Evolutionary conservation across 2,888 invertebrate genomes (phyloP), one percentile per base, ranked within the genome.

Genomic region (Sclerodermus sp.): DNA sequence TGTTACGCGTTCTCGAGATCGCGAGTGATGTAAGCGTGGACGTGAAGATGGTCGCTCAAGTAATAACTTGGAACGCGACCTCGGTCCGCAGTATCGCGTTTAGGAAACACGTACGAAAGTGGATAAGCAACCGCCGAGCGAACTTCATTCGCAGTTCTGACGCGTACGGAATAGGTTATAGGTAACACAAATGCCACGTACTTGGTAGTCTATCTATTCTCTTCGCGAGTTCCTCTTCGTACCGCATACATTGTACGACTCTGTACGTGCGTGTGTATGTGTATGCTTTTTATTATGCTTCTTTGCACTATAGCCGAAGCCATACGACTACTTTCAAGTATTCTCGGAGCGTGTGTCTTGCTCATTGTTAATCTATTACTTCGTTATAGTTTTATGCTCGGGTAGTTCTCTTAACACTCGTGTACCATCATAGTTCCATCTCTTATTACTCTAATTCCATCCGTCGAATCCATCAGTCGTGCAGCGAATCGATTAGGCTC

Each of bases 91-190:
- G 63, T 64, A 64, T 70, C 67, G 66, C 68, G 66, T 64, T 71
- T 70, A 70, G 67, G 61, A 55, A 64, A 71, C 76, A 77, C 77
- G 76, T 77, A 77, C 73, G 68, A 76, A 76, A 74, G 71, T 74
- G 71, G 74, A 75, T 74, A 75, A 75, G 71, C 73, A 73, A 71
- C 57, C 67, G 58, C 36, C 57, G 44, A 49, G 58, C 58, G 65
- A 76, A 77, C 70, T 76, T 76, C 72, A 71, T 72, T 73, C 71
- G 67, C 67, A 64, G 56, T 64, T 66, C 23, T 71, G 71, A 76
- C 74, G 73, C 74, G 68, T 55, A 55, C 64, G 65, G 76, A 77
- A 77, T 77, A 71, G 74, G 64, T 76, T 76, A 74, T 75, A 70
- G 56, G 58, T 57, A 53, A 58, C 47, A 41, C 42, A 47, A 53